Evolutionary conservation across 2,888 invertebrate genomes (phyloP), one percentile per base, ranked within the genome.

Genomic region (Pecten maximus): DNA sequence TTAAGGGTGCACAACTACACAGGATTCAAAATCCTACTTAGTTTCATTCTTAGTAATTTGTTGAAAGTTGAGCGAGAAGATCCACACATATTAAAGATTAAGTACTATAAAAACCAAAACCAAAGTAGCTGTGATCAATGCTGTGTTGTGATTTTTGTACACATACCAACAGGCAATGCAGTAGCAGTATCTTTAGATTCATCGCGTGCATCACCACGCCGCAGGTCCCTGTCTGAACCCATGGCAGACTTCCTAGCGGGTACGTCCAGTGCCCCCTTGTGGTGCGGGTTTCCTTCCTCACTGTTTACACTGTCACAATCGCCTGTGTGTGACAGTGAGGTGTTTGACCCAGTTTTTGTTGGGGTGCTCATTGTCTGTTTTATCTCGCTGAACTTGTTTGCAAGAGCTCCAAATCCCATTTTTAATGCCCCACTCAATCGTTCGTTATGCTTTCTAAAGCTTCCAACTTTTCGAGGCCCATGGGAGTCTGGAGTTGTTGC

Each of bases 321-420:
- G 39, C 91, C 91, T 8, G 95, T 94, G 0, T 93, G 94, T 4
- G 93, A 93, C 19, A 95, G 92, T 4, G 95, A 95, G 0, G 94
- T 91, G 50, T 94, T 93, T 28, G 95, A 95, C 15, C 94, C 96
- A 87, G 93, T 91, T 89, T 94, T 95, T 60, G 94, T 94, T 0
- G 96, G 95, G 0, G 96, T 95, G 1, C 94, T 92, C 93, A 96
- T 96, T 28, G 96, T 95, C 92, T 95, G 95, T 91, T 96, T 96
- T 35, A 96, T 91, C 92, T 96, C 96, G 90, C 94, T 95, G 28
- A 96, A 93, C 91, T 96, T 96, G 87, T 90, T 94, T 40, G 95
- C 94, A n/a, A 95, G 94, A 89, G 95, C 95, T 91, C 92, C 92
- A 50, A 95, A 94, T 28, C 95, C 95, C 91, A 92, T 94, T 92